These are phyloP conservation scores for Physocephala rufipes DNA, from an alignment of 2,888 invertebrate genomes.

Conservation along the genomic window DNA sequence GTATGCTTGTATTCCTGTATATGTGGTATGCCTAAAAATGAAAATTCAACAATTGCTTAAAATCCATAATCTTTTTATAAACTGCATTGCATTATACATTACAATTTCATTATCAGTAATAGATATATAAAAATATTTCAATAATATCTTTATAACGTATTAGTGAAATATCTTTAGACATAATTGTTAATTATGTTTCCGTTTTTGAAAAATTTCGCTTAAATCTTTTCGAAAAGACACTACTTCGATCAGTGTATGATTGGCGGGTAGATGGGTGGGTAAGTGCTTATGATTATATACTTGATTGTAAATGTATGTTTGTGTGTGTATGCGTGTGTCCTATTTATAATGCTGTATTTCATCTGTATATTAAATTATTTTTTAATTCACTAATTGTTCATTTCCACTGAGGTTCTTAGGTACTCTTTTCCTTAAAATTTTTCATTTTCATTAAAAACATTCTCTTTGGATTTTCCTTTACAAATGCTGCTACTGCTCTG, in stretches of 20 bases:
- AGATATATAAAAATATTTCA: no score
- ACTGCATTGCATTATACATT: no score
- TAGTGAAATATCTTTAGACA: no score
- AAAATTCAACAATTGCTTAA: no score
- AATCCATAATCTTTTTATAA: no score
- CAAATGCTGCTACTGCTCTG: slow-evolving; percentile 36
- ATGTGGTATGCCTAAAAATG: neutral
- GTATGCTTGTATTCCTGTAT: neutral
- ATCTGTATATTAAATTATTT: slow-evolving; percentile 13
- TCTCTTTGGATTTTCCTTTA: slow-evolving; percentile 13
- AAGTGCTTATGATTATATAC: neutral
- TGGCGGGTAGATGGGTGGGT: neutral
- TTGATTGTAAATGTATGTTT: slow-evolving; percentile 3
- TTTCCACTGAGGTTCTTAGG: slow-evolving; percentile 28
- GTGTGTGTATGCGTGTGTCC: neutral
- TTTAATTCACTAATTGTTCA: slow-evolving; percentile 21
- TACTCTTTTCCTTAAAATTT: slow-evolving; percentile 21
- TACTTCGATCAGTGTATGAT: slow-evolving; percentile 1
- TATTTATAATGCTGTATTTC: no score
- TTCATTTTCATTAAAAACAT: neutral
- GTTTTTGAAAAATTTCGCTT: neutral
- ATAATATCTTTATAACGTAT: no score
- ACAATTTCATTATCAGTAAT: no score
- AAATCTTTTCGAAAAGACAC: slow-evolving; percentile 26
- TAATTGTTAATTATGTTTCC: neutral